phyloP scores from a whole-genome alignment of 1,140 invertebrate genomes.

The Leucophenga varia region DNA sequence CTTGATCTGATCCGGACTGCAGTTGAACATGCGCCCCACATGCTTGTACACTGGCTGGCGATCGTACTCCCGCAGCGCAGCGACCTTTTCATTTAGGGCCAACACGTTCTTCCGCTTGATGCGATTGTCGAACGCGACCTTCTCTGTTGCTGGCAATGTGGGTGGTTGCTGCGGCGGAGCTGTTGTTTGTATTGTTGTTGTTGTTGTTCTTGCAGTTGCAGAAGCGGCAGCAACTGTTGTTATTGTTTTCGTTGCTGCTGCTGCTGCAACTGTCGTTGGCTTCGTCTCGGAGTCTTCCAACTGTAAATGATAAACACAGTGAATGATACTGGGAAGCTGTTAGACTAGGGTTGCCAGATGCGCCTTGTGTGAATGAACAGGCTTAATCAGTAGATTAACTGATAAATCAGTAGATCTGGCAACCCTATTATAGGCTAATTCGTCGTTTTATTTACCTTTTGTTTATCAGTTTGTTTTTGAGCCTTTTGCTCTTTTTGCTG shows the following conservation, averaged over 20 bases:
- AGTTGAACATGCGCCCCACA: constrained; percentile 46
- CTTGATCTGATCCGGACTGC: constrained; percentile 53
- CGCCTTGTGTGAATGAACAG: constrained; percentile 21
- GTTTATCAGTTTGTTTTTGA: constrained; percentile 19
- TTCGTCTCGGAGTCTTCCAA: not conserved
- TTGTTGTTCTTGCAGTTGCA: not conserved
- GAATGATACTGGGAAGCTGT: no score
- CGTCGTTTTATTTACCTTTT: not conserved
- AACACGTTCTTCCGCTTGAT: constrained; percentile 52
- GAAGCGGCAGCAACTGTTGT: not conserved
- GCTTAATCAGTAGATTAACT: not conserved
- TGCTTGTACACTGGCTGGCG: constrained; percentile 46
- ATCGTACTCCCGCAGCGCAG: constrained; percentile 46
- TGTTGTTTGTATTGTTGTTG: no score
- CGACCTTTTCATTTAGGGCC: constrained; percentile 49
- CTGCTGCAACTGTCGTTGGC: constrained; percentile 5
- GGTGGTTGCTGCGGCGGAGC: no score
- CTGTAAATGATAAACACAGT: constrained; percentile 8
- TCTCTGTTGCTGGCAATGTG: constrained; percentile 32
- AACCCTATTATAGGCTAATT: no score
- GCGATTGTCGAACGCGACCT: constrained; percentile 47
- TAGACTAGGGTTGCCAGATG: no score
- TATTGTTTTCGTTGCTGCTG: constrained; percentile 14
- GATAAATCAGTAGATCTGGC: no score
- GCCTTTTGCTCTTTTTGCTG: constrained; percentile 26